Conservation (phyloP, 2,888 invertebrate genomes). For the Sepiola atlantica region DNA sequence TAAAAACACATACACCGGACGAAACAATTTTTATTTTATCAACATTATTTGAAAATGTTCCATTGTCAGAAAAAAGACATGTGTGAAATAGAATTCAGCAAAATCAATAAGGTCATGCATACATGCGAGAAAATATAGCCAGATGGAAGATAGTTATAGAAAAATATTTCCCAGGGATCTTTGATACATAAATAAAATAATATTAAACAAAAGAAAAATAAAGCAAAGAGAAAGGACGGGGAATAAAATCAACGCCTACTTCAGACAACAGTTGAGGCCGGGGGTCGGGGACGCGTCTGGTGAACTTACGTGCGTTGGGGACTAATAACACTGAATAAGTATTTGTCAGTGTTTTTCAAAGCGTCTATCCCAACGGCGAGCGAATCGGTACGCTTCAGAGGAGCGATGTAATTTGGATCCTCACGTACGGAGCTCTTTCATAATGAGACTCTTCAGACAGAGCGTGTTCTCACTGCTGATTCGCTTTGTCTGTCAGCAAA, state of each 20-base stretch:
- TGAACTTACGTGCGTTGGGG: background rate
- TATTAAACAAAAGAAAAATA: background rate
- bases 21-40: no score
- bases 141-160: no score
- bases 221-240: background rate
- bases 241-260: background rate
- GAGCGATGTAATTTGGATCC: background rate
- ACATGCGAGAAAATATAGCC: no score
- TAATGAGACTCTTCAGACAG: background rate
- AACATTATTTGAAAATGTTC: no score
- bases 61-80: no score
- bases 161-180: background rate
- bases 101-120: no score
- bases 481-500: background rate
- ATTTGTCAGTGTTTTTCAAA: background rate
- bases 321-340: background rate
- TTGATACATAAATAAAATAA: background rate
- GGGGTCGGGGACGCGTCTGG: background rate
- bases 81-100: no score
- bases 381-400: background rate
- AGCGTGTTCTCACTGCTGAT: constrained; percentile 16
- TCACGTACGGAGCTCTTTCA: constrained; percentile 32
- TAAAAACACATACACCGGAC: no score
- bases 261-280: background rate
- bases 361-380: background rate